phyloP scores from a whole-genome alignment of 2,797 vertebrate species.

The Cercopithecus petaurista region DNA sequence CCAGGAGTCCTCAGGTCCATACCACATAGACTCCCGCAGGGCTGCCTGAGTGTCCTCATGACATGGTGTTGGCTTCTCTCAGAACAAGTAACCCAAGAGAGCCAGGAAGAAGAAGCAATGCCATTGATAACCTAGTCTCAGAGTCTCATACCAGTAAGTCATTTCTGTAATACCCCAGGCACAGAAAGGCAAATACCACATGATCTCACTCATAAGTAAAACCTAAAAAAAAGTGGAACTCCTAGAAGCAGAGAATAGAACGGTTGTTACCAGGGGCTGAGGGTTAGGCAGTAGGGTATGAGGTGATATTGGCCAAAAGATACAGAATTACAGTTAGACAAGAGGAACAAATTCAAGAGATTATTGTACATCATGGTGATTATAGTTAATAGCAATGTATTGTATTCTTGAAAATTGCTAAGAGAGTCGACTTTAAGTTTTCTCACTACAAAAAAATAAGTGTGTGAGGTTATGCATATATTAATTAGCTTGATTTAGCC shows the following conservation, averaged over 20 bases:
- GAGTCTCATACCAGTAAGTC: not conserved
- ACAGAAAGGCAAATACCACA: not conserved
- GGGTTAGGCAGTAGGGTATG: not conserved
- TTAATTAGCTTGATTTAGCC: not conserved
- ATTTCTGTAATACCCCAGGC: not conserved
- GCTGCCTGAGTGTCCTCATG: not conserved
- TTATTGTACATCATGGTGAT: not conserved
- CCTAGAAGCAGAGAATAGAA: not conserved
- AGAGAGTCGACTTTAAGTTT: not conserved
- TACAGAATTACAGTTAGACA: not conserved
- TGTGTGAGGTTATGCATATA: not conserved
- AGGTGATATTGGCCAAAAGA: not conserved
- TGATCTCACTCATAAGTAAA: not conserved
- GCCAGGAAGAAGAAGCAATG: not conserved
- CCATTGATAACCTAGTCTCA: no score
- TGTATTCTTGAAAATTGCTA: not conserved
- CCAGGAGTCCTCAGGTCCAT: not conserved
- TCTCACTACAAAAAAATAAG: not conserved
- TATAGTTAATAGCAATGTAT: not conserved
- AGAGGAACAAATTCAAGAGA: not conserved
- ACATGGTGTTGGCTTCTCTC: not conserved
- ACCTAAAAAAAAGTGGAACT: not conserved
- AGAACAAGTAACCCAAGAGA: not conserved
- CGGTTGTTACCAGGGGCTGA: not conserved
- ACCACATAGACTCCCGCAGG: not conserved